These are phyloP conservation scores for Drosophila fulvimacula DNA, from an alignment of 2,888 invertebrate species.

Conservation along the genomic window DNA sequence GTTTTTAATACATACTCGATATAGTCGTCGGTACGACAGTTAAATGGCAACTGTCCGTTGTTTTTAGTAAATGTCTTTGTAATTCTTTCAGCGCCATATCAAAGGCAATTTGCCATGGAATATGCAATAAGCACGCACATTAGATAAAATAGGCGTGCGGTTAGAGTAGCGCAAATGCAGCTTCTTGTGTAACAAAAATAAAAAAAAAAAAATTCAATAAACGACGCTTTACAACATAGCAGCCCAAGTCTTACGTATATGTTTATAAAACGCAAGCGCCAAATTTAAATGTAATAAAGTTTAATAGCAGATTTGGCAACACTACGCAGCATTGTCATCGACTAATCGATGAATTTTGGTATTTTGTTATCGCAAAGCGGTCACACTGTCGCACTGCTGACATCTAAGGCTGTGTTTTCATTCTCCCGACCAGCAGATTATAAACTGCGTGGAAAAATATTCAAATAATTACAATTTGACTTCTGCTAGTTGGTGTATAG, in stretches of 20 bases:
- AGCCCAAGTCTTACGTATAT: background rate
- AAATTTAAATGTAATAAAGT: conserved; percentile 9
- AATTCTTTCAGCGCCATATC: conserved; percentile 31
- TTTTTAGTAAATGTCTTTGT: conserved; percentile 11
- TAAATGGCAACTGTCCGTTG: conserved; percentile 24
- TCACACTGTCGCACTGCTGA: conserved; percentile 36
- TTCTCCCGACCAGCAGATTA: conserved; percentile 48
- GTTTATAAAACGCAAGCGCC: background rate
- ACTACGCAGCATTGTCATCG: background rate
- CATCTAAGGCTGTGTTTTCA: conserved; percentile 52
- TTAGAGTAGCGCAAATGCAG: conserved; percentile 3
- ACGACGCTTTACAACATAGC: background rate
- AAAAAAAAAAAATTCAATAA: background rate
- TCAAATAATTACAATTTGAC: conserved; percentile 24
- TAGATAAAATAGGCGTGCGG: conserved; percentile 28
- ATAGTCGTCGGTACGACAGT: conserved; percentile 12
- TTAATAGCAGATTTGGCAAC: conserved; percentile 6
- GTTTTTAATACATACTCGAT: background rate
- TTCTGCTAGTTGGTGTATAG: conserved; percentile 32
- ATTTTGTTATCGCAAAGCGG: conserved; percentile 11
- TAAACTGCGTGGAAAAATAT: conserved; percentile 45
- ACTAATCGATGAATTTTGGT: background rate
- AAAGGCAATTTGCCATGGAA: conserved; percentile 29
- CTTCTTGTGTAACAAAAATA: background rate
- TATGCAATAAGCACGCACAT: conserved; percentile 54